Conservation (phyloP, 2,888 invertebrate species). For the Platypus cylindrus region DNA sequence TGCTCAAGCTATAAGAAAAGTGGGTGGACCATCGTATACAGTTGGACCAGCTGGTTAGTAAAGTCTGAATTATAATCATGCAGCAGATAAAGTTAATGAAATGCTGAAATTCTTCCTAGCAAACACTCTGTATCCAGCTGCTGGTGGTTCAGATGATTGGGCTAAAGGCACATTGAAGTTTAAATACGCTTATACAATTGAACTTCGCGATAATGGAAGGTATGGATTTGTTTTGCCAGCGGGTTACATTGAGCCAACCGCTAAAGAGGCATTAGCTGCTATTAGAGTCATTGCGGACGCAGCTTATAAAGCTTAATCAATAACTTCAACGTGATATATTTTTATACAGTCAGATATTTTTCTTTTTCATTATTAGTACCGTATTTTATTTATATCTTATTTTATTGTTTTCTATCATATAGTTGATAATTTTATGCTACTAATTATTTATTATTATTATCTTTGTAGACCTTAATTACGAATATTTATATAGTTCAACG, state of each 20-base stretch:
- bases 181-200: constrained; percentile 82
- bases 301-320: constrained; percentile 21
- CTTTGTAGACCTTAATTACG: too few species aligned
- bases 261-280: constrained; percentile 61
- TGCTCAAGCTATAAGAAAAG: constrained; percentile 49
- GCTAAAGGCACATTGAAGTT: constrained; percentile 71
- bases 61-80: not conserved
- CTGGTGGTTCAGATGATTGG: constrained; percentile 84
- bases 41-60: constrained; percentile 55
- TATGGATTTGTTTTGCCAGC: constrained; percentile 83
- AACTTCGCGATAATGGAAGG: constrained; percentile 72
- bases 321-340: not conserved
- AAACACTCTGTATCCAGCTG: constrained; percentile 63
- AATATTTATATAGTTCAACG: too few species aligned
- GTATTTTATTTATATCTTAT: not conserved
- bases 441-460: too few species aligned
- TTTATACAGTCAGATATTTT: constrained; percentile 1
- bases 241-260: constrained; percentile 59
- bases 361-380: not conserved
- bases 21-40: constrained; percentile 51
- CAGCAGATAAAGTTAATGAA: too few species aligned
- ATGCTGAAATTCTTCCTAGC: constrained; percentile 24
- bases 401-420: not conserved
- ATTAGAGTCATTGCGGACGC: constrained; percentile 48
- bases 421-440: not conserved